Evolutionary conservation across 1,140 invertebrate genomes (phyloP), one percentile per base, ranked within the genome.

Genomic region (Bombus sylvicola): DNA sequence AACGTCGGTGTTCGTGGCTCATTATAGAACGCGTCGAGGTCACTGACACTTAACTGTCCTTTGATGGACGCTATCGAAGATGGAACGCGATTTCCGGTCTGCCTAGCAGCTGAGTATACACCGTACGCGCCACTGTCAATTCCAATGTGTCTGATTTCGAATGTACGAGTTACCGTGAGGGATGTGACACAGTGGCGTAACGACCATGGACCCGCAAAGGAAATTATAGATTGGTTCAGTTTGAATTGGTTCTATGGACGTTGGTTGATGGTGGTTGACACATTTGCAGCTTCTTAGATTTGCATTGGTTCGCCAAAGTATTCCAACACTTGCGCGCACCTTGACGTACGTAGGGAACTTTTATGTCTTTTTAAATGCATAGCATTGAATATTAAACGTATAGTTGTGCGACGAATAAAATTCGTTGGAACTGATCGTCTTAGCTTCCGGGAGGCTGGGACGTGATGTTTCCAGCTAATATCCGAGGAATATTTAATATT

Each of bases 21-120:
- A 22, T 82, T 82, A 82, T 53, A 39, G 41, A n/a, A 62, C 22
- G n/a, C 34, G 15, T 18, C n/a, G 43, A 57, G 43, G 43, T 81
- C 80, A 66, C 1, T 53, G 72, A 47, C 73, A 71, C 64, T n/a
- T 64, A 41, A 57, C 41, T 25, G 34, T 43, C 83, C 6, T 59
- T 86, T 3, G 79, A 59, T 34, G 66, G 22, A 74, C 39, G 57
- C 41, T 83, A 69, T 71, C 73, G 72, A 43, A 69, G 71, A 34
- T 22, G 39, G 47, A 22, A 59, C 39, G 69, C 80, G 39, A 64
- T 62, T 66, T 68, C 72, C 73, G 62, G 41, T 39, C 43, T 31
- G 31, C 15, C 41, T 81, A 39, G 28, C 43, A 53, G 34, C 37
- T 53, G 43, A 71, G 53, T 59, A 57, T 59, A 69, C 43, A 77